Evolutionary conservation across 2,113 vertebrate genomes (phyloP), one percentile per base, ranked within the genome.

Genomic region (Ardeotis arabs): DNA sequence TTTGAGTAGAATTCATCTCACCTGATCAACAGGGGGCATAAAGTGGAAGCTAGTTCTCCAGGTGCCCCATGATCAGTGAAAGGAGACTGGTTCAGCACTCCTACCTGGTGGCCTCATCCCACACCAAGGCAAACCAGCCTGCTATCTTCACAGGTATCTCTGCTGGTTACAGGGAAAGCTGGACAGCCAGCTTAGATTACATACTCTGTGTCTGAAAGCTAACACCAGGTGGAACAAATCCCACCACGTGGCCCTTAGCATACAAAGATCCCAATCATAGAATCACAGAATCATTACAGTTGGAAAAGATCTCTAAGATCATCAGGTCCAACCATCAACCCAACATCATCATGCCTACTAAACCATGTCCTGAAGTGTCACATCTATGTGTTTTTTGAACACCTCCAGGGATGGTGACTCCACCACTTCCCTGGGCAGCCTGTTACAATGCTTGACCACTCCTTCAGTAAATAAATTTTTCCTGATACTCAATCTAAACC

Each of bases 211-310:
- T 35, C 39, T 73, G 22, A 84, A n/a, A 68, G 28, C 31, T 55
- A 47, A 27, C 7, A 50, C 14, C 56, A 25, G 4, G 5, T 27
- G 20, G 39, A 39, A 72, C 25, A 72, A 74, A 87, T 58, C 25
- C 41, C 39, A 41, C 20, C 8, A 6, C 1, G 6, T 1, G 1
- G 17, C 55, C 18, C 24, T 47, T 21, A 24, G 5, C 8, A 39
- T 3, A 6, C 25, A 56, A 44, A 59, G 20, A 44, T 90, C 28
- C 28, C 44, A 52, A 44, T 44, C 41, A 44, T 16, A 44, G 41
- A 44, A 44, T 15, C 14, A 44, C 41, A 44, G 41, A 44, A 44
- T 44, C 41, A 44, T 44, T 44, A 44, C 41, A 44, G 41, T 44
- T 44, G 41, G 14, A 44, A 44, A 44, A 44, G 41, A 14, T 41